Evolutionary conservation across 53 echinoderm and acorn worm genomes (phyloP).

Genomic region (Actinopyga echinites): DNA sequence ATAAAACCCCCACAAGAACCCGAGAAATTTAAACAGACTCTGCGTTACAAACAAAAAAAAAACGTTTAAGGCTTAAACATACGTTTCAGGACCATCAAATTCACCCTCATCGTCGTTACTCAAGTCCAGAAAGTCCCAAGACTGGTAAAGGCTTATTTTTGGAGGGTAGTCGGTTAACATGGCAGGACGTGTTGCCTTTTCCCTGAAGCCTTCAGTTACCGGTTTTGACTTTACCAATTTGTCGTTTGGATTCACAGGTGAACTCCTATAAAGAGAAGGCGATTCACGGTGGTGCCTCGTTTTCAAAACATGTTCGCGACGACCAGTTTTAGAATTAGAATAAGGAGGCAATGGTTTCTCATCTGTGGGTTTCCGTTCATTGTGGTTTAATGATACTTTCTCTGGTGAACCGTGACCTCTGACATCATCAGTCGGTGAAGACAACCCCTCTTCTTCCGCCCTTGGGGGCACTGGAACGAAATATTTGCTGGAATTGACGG

Average conservation of each 20-base stretch:
- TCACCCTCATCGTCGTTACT: constrained; percentile 23
- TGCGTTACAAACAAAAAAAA: not conserved
- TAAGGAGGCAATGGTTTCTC: constrained; percentile 16
- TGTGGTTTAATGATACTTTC: not conserved
- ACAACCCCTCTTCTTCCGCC: not conserved
- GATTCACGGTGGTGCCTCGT: not conserved
- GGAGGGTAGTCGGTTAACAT: not conserved
- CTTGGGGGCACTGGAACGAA: constrained; percentile 14
- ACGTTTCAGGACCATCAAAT: constrained; percentile 33
- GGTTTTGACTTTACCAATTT: too few species aligned
- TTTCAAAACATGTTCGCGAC: not conserved
- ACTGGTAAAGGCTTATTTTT: constrained; percentile 9
- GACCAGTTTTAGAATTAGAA: not conserved
- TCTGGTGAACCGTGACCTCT: not conserved
- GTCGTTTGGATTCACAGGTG: too few species aligned
- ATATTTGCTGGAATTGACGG: constrained; percentile 33
- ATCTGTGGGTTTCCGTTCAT: not conserved
- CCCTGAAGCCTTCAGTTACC: too few species aligned
- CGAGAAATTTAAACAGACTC: too few species aligned
- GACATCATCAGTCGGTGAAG: not conserved
- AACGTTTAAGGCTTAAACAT: not conserved
- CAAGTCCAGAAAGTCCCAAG: constrained; percentile 34
- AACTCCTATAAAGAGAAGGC: not conserved
- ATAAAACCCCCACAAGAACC: too few species aligned
- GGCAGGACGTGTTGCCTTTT: not conserved